These are phyloP conservation scores for Phorcus lineatus DNA, from an alignment of 2,888 invertebrate genomes.

Conservation along the genomic window DNA sequence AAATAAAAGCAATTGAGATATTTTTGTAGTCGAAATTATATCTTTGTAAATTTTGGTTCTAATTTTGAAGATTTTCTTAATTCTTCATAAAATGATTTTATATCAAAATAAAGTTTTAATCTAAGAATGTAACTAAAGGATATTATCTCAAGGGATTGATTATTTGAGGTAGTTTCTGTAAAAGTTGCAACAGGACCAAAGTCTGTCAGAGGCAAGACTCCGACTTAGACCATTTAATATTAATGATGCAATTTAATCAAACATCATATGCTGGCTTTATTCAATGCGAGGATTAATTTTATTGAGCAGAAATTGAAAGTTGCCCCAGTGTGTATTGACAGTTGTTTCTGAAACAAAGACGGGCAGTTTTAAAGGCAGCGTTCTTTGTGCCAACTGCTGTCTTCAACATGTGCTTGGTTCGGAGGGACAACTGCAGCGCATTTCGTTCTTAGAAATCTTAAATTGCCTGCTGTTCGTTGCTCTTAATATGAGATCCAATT, in stretches of 20 bases:
- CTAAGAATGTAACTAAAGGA: no score
- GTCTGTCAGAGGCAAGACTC: no score
- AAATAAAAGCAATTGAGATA: no score
- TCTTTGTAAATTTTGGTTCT: no score
- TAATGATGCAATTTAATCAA: constrained; percentile 11
- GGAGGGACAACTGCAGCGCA: not conserved
- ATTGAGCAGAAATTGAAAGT: constrained; percentile 2
- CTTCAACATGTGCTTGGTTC: not conserved
- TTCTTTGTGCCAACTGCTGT: not conserved
- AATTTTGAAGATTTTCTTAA: no score
- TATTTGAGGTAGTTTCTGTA: no score
- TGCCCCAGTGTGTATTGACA: not conserved
- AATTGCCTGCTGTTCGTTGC: not conserved
- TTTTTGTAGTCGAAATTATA: no score
- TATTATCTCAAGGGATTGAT: no score
- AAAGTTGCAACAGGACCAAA: no score
- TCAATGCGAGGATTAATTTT: not conserved
- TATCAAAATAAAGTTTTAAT: no score
- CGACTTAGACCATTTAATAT: not conserved
- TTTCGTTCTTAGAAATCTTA: not conserved
- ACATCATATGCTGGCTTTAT: not conserved
- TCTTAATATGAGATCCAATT: not conserved
- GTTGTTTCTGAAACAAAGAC: not conserved
- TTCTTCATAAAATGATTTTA: no score
- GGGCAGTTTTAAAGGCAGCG: not conserved